Conservation (phyloP, 2,113 vertebrate genomes). For the Odobenus rosmarus region DNA sequence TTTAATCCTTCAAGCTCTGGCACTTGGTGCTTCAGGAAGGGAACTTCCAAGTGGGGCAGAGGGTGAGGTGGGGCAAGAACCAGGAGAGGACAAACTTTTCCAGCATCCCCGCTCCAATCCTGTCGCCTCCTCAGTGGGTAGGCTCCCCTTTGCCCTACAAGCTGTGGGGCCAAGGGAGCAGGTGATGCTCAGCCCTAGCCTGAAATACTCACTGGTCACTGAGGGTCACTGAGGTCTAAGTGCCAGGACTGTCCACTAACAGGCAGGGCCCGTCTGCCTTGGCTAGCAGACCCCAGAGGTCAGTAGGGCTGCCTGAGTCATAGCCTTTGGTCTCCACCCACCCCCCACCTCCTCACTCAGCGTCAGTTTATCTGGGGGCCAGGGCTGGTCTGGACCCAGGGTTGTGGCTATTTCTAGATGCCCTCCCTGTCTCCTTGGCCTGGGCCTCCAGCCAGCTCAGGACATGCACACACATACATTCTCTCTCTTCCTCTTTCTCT, state of each 20-base stretch:
- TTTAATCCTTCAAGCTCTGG: not conserved
- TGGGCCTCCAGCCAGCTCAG: constrained; percentile 39
- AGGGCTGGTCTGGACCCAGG: not conserved
- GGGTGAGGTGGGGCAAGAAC: not conserved
- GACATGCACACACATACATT: not conserved
- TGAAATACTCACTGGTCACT: constrained; percentile 65
- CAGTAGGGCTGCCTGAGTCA: not conserved
- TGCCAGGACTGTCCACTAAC: not conserved
- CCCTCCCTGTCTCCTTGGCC: constrained; percentile 62
- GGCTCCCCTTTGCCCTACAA: constrained; percentile 80
- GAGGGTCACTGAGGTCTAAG: constrained; percentile 44
- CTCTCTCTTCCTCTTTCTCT: not conserved
- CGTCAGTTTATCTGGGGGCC: constrained; percentile 33
- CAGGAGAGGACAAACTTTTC: constrained; percentile 55
- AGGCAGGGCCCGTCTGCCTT: not conserved
- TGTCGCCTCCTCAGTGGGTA: not conserved
- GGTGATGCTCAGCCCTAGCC: constrained; percentile 66
- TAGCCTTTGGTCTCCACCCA: not conserved
- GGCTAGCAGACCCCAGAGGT: not conserved
- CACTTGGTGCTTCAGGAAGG: not conserved
- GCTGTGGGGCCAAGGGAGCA: constrained; percentile 69
- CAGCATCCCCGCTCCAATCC: not conserved
- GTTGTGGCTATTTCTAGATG: constrained; percentile 61
- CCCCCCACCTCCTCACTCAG: not conserved
- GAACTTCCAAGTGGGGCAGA: constrained; percentile 68